These are phyloP conservation scores for Drosophila hawaiiensis DNA, from an alignment of 2,888 invertebrate species.

Conservation along the genomic window DNA sequence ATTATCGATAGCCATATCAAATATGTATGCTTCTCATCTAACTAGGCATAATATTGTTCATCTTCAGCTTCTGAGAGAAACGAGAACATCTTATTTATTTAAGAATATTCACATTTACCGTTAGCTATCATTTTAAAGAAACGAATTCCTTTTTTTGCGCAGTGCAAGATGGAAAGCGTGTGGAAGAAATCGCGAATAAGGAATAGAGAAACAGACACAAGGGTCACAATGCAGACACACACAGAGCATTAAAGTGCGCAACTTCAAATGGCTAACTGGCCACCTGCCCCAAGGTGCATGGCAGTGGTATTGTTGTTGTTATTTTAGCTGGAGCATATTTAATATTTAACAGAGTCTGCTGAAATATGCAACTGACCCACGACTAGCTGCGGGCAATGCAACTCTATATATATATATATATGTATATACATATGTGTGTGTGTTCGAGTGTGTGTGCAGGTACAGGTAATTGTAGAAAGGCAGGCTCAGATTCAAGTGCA, in stretches of 20 bases:
- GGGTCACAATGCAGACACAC: constrained; percentile 29
- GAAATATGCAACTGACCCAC: constrained; percentile 31
- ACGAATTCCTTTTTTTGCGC: not conserved
- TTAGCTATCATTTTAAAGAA: not conserved
- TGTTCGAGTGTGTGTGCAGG: not conserved
- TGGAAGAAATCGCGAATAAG: not conserved
- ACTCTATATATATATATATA: constrained; percentile 1
- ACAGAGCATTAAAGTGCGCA: constrained; percentile 48
- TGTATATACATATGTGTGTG: not conserved
- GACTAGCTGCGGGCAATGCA: constrained; percentile 34
- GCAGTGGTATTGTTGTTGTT: not conserved
- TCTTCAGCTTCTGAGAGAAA: not conserved
- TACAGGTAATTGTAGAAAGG: constrained; percentile 18
- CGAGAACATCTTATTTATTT: not conserved
- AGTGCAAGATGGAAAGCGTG: constrained; percentile 4
- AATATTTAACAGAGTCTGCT: constrained; percentile 55
- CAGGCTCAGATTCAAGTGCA: constrained; percentile 50
- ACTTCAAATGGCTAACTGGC: constrained; percentile 52
- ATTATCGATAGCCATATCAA: not conserved
- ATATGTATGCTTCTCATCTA: not conserved
- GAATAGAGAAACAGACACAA: not conserved
- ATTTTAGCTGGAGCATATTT: constrained; percentile 34
- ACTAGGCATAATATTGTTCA: no score
- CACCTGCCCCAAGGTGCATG: constrained; percentile 8
- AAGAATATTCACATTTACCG: not conserved